A percentile compares a stretch with the other conserved stretches of the same genome.
phyloP scores from a whole-genome alignment of 1,140 invertebrate species.

The Trichoplusia ni region DNA sequence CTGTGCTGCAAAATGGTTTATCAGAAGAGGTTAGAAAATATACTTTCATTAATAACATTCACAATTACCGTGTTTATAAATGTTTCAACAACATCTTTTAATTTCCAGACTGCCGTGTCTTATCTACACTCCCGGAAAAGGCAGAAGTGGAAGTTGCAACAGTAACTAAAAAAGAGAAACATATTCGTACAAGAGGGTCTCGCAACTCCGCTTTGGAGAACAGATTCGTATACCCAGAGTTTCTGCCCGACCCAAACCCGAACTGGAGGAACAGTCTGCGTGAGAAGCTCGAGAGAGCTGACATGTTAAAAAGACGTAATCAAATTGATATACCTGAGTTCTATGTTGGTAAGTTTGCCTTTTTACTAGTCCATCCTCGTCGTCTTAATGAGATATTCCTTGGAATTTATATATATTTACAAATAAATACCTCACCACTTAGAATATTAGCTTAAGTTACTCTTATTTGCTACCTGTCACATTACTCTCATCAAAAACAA shows the following conservation, averaged over 20 bases:
- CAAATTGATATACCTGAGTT: slow-evolving; percentile 97
- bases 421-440: too few species aligned
- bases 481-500: too few species aligned
- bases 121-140: slow-evolving; percentile 64
- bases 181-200: too few species aligned
- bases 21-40: slow-evolving; percentile 63
- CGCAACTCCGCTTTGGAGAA: slow-evolving; percentile 78
- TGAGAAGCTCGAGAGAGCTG: slow-evolving; percentile 94
- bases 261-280: slow-evolving; percentile 89
- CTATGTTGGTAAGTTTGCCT: slow-evolving; percentile 97
- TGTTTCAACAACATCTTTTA: neutral
- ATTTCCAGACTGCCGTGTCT: slow-evolving; percentile 51
- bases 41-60: neutral
- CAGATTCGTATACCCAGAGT: slow-evolving; percentile 96
- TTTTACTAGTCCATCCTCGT: neutral
- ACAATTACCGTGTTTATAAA: neutral
- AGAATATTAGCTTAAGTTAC: too few species aligned
- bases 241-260: slow-evolving; percentile 93
- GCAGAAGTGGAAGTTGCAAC: slow-evolving; percentile 42
- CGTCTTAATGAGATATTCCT: neutral
- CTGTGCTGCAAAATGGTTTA: slow-evolving; percentile 58
- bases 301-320: slow-evolving; percentile 94
- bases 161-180: neutral
- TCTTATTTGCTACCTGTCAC: too few species aligned
- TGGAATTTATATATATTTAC: too few species aligned